phyloP scores from a whole-genome alignment of 2,888 invertebrate genomes.

The Caenorhabditis sp. region DNA sequence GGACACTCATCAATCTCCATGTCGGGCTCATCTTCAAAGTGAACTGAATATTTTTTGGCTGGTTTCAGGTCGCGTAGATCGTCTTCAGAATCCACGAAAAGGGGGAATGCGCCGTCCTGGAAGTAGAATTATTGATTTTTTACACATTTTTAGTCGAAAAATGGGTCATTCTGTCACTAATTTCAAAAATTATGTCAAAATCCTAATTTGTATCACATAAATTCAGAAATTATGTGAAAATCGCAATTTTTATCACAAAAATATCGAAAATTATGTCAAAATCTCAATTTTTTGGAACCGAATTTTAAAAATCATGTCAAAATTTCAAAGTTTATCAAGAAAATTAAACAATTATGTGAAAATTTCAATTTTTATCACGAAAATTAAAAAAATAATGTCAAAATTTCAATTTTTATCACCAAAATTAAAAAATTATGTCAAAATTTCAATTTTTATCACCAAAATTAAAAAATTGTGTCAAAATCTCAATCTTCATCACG shows the following conservation, averaged over 20 bases:
- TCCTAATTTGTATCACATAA: not conserved
- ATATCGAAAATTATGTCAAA: no score
- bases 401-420: no score
- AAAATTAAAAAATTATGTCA: no score
- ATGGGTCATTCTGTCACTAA: no score
- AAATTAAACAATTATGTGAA: no score
- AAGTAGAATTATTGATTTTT: constrained; percentile 10
- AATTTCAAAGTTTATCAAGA: no score
- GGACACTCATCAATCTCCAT: not conserved
- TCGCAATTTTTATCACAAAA: not conserved
- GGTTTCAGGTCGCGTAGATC: constrained; percentile 37
- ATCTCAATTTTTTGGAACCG: not conserved
- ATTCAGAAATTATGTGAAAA: not conserved
- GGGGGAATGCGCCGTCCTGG: constrained; percentile 64
- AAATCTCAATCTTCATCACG: no score
- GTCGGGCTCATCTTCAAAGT: constrained; percentile 30
- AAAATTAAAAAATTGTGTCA: no score
- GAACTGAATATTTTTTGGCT: constrained; percentile 33
- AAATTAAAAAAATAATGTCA: no score
- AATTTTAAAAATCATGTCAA: no score
- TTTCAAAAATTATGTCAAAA: not conserved
- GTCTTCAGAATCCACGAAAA: constrained; percentile 65
- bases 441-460: no score
- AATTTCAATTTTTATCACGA: no score
- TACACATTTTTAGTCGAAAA: not conserved